Evolutionary conservation across 2,113 vertebrate genomes (phyloP), one percentile per base, ranked within the genome.

Genomic region (Chaenocephalus aceratus): DNA sequence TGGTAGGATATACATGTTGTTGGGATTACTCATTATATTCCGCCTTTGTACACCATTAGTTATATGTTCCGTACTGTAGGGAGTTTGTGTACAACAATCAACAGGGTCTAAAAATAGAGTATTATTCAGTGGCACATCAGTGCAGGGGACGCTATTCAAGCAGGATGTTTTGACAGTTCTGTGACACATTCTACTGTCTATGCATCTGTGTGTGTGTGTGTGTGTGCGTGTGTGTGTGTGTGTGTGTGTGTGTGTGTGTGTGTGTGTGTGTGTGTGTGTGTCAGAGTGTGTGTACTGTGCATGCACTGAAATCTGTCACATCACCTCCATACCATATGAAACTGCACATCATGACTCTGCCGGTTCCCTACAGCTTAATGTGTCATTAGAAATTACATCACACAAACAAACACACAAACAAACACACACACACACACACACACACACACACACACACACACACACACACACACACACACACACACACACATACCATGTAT

Each of bases 341-440:
- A 63, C 63, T 88, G 82, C 88, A 77, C 90, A 88, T 91, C 87
- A 88, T 90, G 85, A 90, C 83, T 86, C 85, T 82, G 85, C 80
- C 80, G 82, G 63, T 85, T 90, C 87, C 87, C 86, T 75, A 84
- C 73, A 90, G 89, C 82, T 71, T 79, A 75, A 87, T 73, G 73
- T 86, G 89, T 91, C 89, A 8, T 56, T 59, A 63, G 45, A 51
- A 76, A 86, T 93, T 85, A 87, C 70, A 69, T 89, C 80, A 72
- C 23, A 63, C 57, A 61, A 6, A 48, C 60, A 58, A 41, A 61
- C 11, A 36, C 41, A 74, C 53, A 54, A 41, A 46, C 45, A 16
- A 41, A 61, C 11, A 36, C 48, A 74, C 53, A 54, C 46, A 46
- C 45, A 21, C 46, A 61, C 11, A 36, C 48, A 74, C 53, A 54